Base-by-base conservation (phyloP, 2,888 invertebrate genomes). In the Pseudococcus longispinus region DNA sequence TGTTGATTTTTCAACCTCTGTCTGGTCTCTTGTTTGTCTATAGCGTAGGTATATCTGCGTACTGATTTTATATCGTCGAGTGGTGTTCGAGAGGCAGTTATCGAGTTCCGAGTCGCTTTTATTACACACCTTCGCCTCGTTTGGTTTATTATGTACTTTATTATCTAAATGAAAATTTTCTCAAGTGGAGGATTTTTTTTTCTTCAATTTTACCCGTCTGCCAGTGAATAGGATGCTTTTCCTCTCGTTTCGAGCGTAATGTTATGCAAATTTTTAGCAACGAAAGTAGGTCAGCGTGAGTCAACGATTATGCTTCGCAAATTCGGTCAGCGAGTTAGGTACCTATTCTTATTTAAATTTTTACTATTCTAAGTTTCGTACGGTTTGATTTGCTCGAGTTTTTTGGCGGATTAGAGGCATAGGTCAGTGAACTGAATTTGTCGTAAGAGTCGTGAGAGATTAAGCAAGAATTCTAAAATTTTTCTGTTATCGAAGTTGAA, bases 331-430 rank as follows among this genome's bases (percentile, higher is more conserved):
- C 70, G n/a, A 29, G 29, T 70, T 23, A 15, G 23, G 60, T 20
- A 23, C 11, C 29, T 70, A 70, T 70, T 70, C 70, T 70, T 70
- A 70, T 70, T 70, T 70, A 70, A 70, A 70, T 70, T 70, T 70
- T 70, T 26, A 18, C 18, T 15, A 29, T 15, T 8, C 29, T 1
- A 29, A 11, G n/a, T 51, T 23, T 55, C 6, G n/a, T 55, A 20
- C 5, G 55, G 55, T 55, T 55, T 55, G 4, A 37, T 55, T 55
- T n/a, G 13, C 3, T 15, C 13, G 2, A 11, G 2, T 32, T 37
- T 37, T 37, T 37, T 46, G 15, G 44, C 11, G 3, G 15, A 46
- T 13, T 15, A 13, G 13, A 46, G 13, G 3, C 44, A n/a, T 18
- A n/a, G 51, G 51, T n/a, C n/a, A 51, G n/a, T 51, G 51, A 51